Conservation (phyloP, 2,888 invertebrate genomes). For the Pherbina coryleti region DNA sequence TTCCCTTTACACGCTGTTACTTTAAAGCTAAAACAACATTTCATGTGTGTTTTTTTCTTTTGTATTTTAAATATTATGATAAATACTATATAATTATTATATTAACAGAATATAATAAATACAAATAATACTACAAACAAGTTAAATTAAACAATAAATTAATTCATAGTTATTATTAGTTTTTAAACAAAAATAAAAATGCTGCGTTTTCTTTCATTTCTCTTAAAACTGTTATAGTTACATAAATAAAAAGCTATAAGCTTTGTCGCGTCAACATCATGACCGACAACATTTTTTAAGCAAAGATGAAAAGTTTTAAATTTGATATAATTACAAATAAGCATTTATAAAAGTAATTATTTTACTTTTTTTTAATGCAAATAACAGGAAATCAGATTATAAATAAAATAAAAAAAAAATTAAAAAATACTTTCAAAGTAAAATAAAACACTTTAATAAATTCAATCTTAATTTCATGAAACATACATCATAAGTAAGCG, state of each 20-base stretch:
- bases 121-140: slow-evolving; percentile 60
- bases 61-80: slow-evolving; percentile 31
- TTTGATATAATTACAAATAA: background rate
- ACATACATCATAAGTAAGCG: slow-evolving; percentile 19
- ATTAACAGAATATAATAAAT: slow-evolving; percentile 39
- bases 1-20: background rate
- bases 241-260: background rate
- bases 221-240: background rate
- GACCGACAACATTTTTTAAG: too few species aligned
- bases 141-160: slow-evolving; percentile 59
- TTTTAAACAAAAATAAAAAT: slow-evolving; percentile 58
- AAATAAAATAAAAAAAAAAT: slow-evolving; percentile 8
- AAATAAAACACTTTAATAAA: slow-evolving; percentile 9
- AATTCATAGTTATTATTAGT: slow-evolving; percentile 67
- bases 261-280: too few species aligned
- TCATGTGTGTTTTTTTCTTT: slow-evolving; percentile 24
- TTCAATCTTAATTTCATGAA: slow-evolving; percentile 6
- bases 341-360: background rate
- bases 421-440: background rate
- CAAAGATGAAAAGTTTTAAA: background rate
- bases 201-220: slow-evolving; percentile 16
- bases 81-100: slow-evolving; percentile 13
- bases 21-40: slow-evolving; percentile 15
- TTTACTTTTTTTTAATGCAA: slow-evolving; percentile 20
- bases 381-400: background rate